Evolutionary conservation across 2,797 vertebrate genomes (phyloP).

Genomic region (Distichodus sexfasciatus): DNA sequence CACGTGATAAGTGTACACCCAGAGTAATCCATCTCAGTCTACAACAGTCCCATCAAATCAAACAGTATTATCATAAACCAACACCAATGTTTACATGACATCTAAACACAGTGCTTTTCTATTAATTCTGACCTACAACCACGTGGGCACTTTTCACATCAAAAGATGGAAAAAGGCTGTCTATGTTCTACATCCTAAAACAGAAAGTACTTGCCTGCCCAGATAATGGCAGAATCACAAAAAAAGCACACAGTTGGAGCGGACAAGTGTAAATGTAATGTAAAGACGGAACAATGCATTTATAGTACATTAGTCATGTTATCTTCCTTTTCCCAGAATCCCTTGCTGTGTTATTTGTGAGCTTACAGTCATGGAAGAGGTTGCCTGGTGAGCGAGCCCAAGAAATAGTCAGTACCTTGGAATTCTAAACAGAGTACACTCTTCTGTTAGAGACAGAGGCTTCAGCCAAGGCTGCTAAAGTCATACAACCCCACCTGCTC

Average conservation of each 20-base stretch:
- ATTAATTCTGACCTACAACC: constrained; percentile 3
- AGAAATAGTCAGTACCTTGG: constrained; percentile 44
- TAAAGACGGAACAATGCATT: constrained; percentile 20
- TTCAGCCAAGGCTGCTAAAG: constrained; percentile 36
- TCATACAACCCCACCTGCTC: constrained; percentile 22
- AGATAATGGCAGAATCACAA: constrained; percentile 7
- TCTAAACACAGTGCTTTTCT: neutral
- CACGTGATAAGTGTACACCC: neutral
- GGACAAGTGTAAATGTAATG: neutral
- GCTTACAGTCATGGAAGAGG: constrained; percentile 38
- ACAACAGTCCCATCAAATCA: neutral
- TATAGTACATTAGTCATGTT: constrained; percentile 20
- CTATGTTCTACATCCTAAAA: neutral
- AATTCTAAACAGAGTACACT: constrained; percentile 47
- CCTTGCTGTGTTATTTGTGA: constrained; percentile 42
- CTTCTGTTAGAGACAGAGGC: constrained; percentile 24
- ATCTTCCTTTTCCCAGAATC: constrained; percentile 42
- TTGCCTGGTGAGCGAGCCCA: constrained; percentile 36
- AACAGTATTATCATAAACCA: neutral
- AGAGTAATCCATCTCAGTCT: neutral
- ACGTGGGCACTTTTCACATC: neutral
- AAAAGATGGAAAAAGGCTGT: constrained; percentile 25
- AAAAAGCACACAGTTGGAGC: neutral
- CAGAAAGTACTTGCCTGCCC: constrained; percentile 1
- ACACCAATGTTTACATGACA: constrained; percentile 12